Base-by-base conservation (phyloP, 2,797 vertebrate genomes). In the Phrynocephalus vlangalii region DNA sequence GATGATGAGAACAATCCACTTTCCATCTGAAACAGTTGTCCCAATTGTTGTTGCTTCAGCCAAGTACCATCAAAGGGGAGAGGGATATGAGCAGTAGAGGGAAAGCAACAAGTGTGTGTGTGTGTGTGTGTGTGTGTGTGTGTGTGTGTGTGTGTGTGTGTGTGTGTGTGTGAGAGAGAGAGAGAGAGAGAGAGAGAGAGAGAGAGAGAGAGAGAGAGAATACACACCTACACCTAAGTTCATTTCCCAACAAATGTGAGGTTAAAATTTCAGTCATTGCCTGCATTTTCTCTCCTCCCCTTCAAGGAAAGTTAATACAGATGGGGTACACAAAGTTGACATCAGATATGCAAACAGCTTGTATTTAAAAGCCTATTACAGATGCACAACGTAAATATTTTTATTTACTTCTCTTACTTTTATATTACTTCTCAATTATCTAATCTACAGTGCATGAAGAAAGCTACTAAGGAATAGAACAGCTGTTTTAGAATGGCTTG, bases 381-480 rank as follows among this genome's bases (percentile, higher is more conserved):
- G 24, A 30, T 71, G 33, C 22, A 56, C n/a, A 6, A 33, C 7
- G 70, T 22, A 70, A 68, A 18, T 4, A 77, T 4, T 73, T 44
- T 72, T 68, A 44, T 24, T 16, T 75, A 75, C 52, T 30, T 56
- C 2, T 56, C 11, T 26, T 60, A n/a, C 30, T n/a, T 66, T 18
- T 68, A 78, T 67, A 56, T 24, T 79, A 48, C 33, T 63, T 80
- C 73, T 44, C 24, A 73, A n/a, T 60, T 48, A 79, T 75, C 44
- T 50, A 52, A 63, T 63, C n/a, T 79, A 79, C 16, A 72, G 72
- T 18, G 24, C 1, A 26, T 22, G 18, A 48, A 66, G 22, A 10
- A 66, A 86, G 15, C 18, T 33, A 73, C 18, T 82, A 85, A 83
- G 0, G 11, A 50, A 6, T 0, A 0, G 0, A 38, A 50, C 79